Conservation (phyloP, 2,888 invertebrate genomes). For the Phortica okadai region DNA sequence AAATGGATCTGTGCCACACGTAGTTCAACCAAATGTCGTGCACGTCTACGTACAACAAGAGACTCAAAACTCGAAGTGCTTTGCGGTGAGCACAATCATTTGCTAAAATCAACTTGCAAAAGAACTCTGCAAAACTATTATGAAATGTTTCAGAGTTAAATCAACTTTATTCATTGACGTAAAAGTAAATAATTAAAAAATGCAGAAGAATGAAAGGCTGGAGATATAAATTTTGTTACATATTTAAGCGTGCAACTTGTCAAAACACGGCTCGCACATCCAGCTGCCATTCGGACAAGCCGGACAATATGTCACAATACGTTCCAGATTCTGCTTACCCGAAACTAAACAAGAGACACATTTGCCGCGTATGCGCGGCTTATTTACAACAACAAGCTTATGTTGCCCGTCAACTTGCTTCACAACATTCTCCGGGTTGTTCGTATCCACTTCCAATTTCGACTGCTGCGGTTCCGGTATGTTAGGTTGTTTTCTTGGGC, state of each 20-base stretch:
- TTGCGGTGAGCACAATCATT: slow-evolving; percentile 69
- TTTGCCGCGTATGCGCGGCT: slow-evolving; percentile 71
- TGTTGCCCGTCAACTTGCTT: slow-evolving; percentile 48
- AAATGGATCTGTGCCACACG: slow-evolving; percentile 76
- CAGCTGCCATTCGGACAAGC: slow-evolving; percentile 73
- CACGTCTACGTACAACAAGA: slow-evolving; percentile 68
- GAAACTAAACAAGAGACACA: slow-evolving; percentile 74
- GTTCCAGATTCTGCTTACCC: slow-evolving; percentile 53
- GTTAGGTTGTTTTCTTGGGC: slow-evolving; percentile 9
- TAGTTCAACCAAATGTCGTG: slow-evolving; percentile 73
- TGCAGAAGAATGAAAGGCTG: background rate
- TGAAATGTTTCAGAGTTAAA: background rate
- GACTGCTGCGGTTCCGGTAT: slow-evolving; percentile 34
- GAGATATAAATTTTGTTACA: background rate
- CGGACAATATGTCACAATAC: slow-evolving; percentile 73
- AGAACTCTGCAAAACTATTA: background rate
- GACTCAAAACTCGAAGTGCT: slow-evolving; percentile 68
- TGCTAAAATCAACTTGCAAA: slow-evolving; percentile 35
- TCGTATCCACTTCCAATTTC: slow-evolving; percentile 44
- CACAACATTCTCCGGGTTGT: slow-evolving; percentile 61
- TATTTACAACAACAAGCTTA: slow-evolving; percentile 67
- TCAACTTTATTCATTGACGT: background rate
- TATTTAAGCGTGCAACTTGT: slow-evolving; percentile 50
- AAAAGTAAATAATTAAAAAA: slow-evolving; percentile 2
- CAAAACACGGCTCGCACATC: slow-evolving; percentile 74